A percentile compares a stretch with the other conserved stretches of the same genome.
Evolutionary conservation across 2,797 vertebrate species (phyloP).

Genomic region (Typhlichthys eigenmanni): DNA sequence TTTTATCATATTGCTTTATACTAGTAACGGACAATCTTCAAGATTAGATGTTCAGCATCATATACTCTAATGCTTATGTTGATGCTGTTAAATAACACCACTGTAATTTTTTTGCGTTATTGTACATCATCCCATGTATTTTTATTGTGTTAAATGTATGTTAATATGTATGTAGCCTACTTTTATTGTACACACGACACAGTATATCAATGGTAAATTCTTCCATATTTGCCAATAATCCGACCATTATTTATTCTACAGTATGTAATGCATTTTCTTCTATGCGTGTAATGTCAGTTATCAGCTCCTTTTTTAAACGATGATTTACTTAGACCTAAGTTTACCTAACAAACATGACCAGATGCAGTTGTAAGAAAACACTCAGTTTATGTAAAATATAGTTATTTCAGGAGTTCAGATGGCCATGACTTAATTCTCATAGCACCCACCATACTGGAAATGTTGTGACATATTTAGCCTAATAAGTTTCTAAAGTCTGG

Average conservation of each 20-base stretch:
- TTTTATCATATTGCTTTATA: not conserved
- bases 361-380: no score
- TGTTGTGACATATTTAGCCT: conserved; percentile 67
- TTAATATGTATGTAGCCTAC: not conserved
- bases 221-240: not conserved
- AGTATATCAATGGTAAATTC: not conserved
- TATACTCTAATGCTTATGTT: not conserved
- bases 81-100: not conserved
- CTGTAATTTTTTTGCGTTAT: not conserved
- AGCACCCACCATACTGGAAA: conserved; percentile 72
- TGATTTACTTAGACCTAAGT: no score
- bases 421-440: conserved; percentile 49
- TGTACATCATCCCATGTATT: no score
- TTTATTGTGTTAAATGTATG: no score
- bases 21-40: not conserved
- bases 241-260: not conserved
- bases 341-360: no score
- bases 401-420: conserved; percentile 12
- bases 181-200: not conserved
- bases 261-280: not conserved
- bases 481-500: conserved; percentile 29
- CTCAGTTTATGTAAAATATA: not conserved
- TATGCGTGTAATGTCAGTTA: no score
- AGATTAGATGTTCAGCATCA: not conserved
- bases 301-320: no score